phyloP scores from a whole-genome alignment of 1,140 invertebrate genomes.

The Diorhabda elongata region DNA sequence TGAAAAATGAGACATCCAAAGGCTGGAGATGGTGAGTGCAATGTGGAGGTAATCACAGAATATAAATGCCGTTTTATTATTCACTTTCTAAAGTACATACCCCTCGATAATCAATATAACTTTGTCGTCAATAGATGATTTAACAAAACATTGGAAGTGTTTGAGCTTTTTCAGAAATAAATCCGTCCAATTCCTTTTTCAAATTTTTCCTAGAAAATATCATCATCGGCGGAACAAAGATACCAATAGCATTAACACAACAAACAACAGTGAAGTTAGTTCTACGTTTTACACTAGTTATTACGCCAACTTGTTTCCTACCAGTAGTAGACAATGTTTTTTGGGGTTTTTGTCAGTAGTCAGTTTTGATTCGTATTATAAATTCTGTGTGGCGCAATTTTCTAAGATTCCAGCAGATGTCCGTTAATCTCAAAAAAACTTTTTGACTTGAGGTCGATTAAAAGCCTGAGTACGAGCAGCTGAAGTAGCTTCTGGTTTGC shows the following conservation, averaged over 20 bases:
- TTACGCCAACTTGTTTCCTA: constrained; percentile 36
- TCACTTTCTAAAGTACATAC: constrained; percentile 19
- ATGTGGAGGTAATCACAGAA: constrained; percentile 17
- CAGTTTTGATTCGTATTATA: constrained; percentile 16
- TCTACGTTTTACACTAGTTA: constrained; percentile 29
- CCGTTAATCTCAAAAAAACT: constrained; percentile 15
- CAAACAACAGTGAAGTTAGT: too few species aligned
- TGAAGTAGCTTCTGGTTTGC: constrained; percentile 34
- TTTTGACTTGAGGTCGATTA: constrained; percentile 18
- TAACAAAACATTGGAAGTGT: constrained; percentile 10
- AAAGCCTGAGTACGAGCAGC: not conserved
- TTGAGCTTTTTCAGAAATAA: constrained; percentile 35
- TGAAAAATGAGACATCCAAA: too few species aligned
- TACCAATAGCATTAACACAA: constrained; percentile 40
- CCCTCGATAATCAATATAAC: constrained; percentile 6
- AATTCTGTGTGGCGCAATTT: too few species aligned
- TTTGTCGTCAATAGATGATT: not conserved
- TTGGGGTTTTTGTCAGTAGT: constrained; percentile 35
- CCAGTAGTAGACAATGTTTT: constrained; percentile 42
- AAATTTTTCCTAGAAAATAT: constrained; percentile 43
- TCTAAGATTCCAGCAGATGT: not conserved
- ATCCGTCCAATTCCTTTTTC: constrained; percentile 13
- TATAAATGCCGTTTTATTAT: constrained; percentile 20
- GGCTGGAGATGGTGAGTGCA: constrained; percentile 5
- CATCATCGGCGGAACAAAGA: constrained; percentile 40